Evolutionary conservation across 2,888 invertebrate genomes (phyloP).

Genomic region (Xylocampa areola): DNA sequence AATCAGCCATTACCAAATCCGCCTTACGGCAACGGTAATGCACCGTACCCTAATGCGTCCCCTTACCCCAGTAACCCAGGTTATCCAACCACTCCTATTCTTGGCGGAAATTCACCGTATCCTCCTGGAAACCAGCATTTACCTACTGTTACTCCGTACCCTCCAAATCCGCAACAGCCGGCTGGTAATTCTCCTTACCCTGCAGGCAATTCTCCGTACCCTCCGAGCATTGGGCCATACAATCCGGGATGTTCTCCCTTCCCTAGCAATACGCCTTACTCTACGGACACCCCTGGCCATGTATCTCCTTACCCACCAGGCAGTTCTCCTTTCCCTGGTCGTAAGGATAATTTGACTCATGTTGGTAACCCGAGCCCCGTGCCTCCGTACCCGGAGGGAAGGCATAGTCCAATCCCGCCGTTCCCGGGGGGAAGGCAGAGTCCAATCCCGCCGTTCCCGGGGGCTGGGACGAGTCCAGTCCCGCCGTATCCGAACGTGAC

Average conservation of each 20-base stretch:
- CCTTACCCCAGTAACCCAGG: too few relatives aligned
- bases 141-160: slow-evolving; percentile 42
- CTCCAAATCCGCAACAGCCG: slow-evolving; percentile 57
- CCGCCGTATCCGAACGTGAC: slow-evolving; percentile 30
- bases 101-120: slow-evolving; percentile 38
- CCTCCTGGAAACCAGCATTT: slow-evolving; percentile 37
- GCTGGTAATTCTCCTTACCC: slow-evolving; percentile 53
- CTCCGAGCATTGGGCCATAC: slow-evolving; percentile 17
- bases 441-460: slow-evolving; percentile 33
- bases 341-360: slow-evolving; percentile 17
- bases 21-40: slow-evolving; percentile 35
- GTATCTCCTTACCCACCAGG: slow-evolving; percentile 54
- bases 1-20: slow-evolving; percentile 62
- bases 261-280: slow-evolving; percentile 22
- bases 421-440: slow-evolving; percentile 18
- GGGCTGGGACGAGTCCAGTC: not conserved
- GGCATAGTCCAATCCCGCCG: slow-evolving; percentile 18
- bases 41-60: slow-evolving; percentile 27
- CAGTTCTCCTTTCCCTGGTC: slow-evolving; percentile 41
- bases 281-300: slow-evolving; percentile 24
- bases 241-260: slow-evolving; percentile 12
- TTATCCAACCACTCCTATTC: too few relatives aligned
- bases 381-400: slow-evolving; percentile 26
- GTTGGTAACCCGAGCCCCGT: slow-evolving; percentile 6
- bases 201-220: slow-evolving; percentile 50